A percentile compares a stretch with the other conserved stretches of the same genome.
Conservation (phyloP, 2,888 invertebrate species). For the Drosophila siamana region DNA sequence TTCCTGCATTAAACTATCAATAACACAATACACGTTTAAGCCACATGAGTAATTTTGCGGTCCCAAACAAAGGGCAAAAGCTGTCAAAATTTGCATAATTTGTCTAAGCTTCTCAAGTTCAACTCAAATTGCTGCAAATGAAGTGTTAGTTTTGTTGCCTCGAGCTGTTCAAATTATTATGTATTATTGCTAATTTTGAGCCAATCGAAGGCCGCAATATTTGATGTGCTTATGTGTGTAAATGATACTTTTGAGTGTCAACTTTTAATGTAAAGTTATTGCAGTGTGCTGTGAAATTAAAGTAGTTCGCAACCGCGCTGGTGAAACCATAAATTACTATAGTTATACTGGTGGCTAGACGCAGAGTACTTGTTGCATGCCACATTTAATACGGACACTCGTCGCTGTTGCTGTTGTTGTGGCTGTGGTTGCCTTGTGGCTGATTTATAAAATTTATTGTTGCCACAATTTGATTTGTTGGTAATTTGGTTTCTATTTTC, state of each 20-base stretch:
- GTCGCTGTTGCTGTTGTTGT: not conserved
- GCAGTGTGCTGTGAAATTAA: conserved; percentile 23
- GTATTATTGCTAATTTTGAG: conserved; percentile 32
- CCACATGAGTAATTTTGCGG: not conserved
- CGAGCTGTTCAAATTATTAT: conserved; percentile 15
- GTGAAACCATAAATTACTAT: conserved; percentile 10
- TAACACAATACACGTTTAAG: not conserved
- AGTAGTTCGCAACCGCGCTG: conserved; percentile 5
- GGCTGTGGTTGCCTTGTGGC: conserved; percentile 10
- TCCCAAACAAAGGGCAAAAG: not conserved
- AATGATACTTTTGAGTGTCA: conserved; percentile 8
- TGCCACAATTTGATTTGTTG: conserved; percentile 55
- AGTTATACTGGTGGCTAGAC: not conserved
- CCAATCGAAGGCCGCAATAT: conserved; percentile 10
- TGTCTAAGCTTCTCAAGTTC: conserved; percentile 22
- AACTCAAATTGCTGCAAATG: conserved; percentile 20
- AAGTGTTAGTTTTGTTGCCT: not conserved
- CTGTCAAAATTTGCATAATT: conserved; percentile 8
- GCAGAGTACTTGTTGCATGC: conserved; percentile 27
- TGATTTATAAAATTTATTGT: conserved; percentile 35
- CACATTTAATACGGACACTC: conserved; percentile 2
- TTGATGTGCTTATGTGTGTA: conserved; percentile 7
- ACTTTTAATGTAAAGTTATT: conserved; percentile 9
- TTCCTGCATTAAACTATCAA: not conserved
- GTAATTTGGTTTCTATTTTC: conserved; percentile 31